Evolutionary conservation across 1,140 invertebrate species (phyloP), one percentile per base, ranked within the genome.

Genomic region (Pachyrhynchus sulphureomaculatus): DNA sequence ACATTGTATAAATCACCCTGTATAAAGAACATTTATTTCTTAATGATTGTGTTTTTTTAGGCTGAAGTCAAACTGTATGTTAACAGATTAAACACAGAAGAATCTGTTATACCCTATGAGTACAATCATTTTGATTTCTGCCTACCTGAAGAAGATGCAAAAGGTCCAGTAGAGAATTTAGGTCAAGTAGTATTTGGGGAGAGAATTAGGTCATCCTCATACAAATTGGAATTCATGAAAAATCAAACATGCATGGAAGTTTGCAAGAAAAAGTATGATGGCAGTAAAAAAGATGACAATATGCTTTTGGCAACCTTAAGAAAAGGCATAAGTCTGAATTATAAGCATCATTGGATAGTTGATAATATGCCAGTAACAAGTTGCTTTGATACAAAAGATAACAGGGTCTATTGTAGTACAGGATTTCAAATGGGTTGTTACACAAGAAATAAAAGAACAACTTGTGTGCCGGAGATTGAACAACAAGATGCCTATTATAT

Each of bases 171-270:
- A 4, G 96, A 99, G 80, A 99, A 99, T 76, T 83, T 99, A 33
- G 97, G 97, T 1, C 97, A 99, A 81, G 95, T 99, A 48, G 90
- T 99, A 0, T 99, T 99, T 82, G 97, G 97, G 36, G 96, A 99
- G 79, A 83, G 97, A 70, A 98, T 99, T 71, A 79, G 93, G 45
- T 89, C 93, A 2, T 97, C 95, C 47, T 89, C 89, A 2, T 98
- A 98, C 68, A 86, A 89, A 75, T 88, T 88, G 18, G 78, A 85
- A 51, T 93, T 92, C 68, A 74, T 89, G 61, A 84, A 93, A 71
- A 79, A 89, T 74, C 75, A 86, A 37, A 80, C 81, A 20, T 99
- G 96, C 80, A 77, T 80, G 37, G 33, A 64, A 53, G 80, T 91
- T 20, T 97, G 94, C 75, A 74, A 71, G 17, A 89, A 86, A 70